phyloP scores from a whole-genome alignment of 2,888 invertebrate species.

The Caenorhabditis sp. region DNA sequence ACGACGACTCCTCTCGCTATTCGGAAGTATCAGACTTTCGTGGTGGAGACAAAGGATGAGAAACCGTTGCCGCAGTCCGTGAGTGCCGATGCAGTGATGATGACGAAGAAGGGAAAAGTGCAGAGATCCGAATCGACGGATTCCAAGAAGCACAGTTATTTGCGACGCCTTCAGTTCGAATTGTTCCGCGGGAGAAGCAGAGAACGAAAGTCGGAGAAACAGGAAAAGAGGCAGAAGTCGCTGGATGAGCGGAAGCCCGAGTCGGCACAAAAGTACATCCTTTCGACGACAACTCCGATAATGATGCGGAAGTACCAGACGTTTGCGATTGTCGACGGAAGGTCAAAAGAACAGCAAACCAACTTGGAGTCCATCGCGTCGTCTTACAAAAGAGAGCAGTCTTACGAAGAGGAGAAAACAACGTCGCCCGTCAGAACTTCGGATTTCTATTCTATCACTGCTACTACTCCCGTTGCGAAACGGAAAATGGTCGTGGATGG shows the following conservation, averaged over 20 bases:
- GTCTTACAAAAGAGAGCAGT: conserved; percentile 19
- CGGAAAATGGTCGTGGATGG: conserved; percentile 27
- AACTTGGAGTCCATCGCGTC: conserved; percentile 39
- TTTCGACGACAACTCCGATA: conserved; percentile 55
- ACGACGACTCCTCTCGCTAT: conserved; percentile 60
- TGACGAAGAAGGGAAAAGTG: conserved; percentile 43
- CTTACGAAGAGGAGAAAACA: conserved; percentile 41
- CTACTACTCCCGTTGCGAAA: conserved; percentile 50
- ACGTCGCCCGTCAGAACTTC: conserved; percentile 37
- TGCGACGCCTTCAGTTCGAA: conserved; percentile 54
- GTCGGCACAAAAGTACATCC: conserved; percentile 56
- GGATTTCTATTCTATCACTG: conserved; percentile 57
- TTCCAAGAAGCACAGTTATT: conserved; percentile 57
- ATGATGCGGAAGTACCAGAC: conserved; percentile 61
- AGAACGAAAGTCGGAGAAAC: conserved; percentile 42
- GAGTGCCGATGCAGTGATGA: conserved; percentile 34
- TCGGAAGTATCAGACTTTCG: conserved; percentile 62
- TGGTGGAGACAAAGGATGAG: conserved; percentile 55
- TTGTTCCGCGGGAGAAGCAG: conserved; percentile 56
- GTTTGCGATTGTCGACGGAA: conserved; percentile 49
- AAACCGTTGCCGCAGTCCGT: conserved; percentile 22
- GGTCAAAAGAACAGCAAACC: conserved; percentile 6
- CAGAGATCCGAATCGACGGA: conserved; percentile 48
- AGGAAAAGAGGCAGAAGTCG: conserved; percentile 45
- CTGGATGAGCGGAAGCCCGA: conserved; percentile 54